Evolutionary conservation across 2,888 invertebrate genomes (phyloP).

Genomic region (Oxystoma pomonae): DNA sequence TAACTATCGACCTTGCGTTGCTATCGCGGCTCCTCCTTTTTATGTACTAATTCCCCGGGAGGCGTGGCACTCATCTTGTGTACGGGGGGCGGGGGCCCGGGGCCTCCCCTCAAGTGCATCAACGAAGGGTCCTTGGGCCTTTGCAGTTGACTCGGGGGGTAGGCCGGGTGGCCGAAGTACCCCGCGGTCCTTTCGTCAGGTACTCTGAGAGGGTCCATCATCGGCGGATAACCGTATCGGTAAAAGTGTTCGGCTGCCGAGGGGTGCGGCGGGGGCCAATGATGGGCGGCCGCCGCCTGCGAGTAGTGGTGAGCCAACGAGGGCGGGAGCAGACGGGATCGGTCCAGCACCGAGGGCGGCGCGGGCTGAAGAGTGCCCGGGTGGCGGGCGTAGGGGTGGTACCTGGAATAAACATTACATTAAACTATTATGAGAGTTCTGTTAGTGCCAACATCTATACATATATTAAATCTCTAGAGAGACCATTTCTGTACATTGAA

Average conservation of each 20-base stretch:
- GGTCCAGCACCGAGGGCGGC: conserved; percentile 49
- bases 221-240: conserved; percentile 69
- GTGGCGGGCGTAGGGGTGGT: conserved; percentile 53
- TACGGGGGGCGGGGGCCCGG: conserved; percentile 48
- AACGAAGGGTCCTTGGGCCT: conserved; percentile 50
- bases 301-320: conserved; percentile 52
- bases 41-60: conserved; percentile 50
- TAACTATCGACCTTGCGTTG: conserved; percentile 29
- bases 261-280: conserved; percentile 41
- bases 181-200: conserved; percentile 78
- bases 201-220: conserved; percentile 72
- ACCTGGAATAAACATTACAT: conserved; percentile 47
- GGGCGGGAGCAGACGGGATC: conserved; percentile 46
- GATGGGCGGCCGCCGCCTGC: conserved; percentile 44
- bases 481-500: too few species aligned
- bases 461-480: too few species aligned
- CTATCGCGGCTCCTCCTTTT: conserved; percentile 60
- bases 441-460: too few species aligned
- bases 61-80: conserved; percentile 54
- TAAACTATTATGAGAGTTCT: too few species aligned
- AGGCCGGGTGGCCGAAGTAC: conserved; percentile 50
- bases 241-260: conserved; percentile 54
- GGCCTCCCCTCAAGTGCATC: conserved; percentile 54
- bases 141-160: conserved; percentile 38
- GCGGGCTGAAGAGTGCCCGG: conserved; percentile 52